Conservation (phyloP, 2,113 vertebrate species). For the Alectura lathami region DNA sequence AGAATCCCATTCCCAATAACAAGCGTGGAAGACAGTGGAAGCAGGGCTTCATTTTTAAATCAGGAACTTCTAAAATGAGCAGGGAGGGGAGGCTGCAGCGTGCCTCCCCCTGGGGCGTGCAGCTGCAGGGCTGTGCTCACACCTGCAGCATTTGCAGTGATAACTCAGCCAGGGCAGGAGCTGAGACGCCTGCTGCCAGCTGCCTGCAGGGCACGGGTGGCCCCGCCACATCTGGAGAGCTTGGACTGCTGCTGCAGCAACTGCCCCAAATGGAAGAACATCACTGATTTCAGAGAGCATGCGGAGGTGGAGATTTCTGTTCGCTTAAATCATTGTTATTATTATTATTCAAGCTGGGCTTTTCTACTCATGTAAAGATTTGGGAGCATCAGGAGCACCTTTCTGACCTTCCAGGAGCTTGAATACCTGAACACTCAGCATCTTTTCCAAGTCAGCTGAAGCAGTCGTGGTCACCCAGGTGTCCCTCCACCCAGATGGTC, state of each 20-base stretch:
- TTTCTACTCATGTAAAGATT: neutral
- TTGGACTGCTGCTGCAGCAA: neutral
- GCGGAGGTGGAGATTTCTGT: neutral
- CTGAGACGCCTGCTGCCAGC: neutral
- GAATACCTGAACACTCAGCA: neutral
- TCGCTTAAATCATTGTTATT: neutral
- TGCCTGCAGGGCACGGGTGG: neutral
- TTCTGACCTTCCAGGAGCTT: neutral
- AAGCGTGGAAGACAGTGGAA: rapidly evolving
- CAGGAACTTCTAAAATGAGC: neutral
- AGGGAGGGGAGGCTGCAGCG: neutral
- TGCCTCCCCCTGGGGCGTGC: neutral
- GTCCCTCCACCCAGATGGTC: too few relatives aligned
- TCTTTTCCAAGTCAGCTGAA: neutral
- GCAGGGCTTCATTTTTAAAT: neutral
- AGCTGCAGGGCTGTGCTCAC: rapidly evolving
- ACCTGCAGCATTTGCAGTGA: neutral
- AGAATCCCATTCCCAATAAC: neutral
- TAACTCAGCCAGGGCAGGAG: neutral
- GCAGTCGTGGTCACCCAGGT: neutral
- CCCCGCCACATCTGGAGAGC: too few relatives aligned
- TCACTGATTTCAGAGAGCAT: neutral
- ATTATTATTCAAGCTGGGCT: neutral
- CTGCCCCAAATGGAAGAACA: neutral
- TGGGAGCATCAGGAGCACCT: neutral